These are phyloP conservation scores for Mustela lutreola DNA, from an alignment of 2,113 vertebrate genomes.

Conservation along the genomic window DNA sequence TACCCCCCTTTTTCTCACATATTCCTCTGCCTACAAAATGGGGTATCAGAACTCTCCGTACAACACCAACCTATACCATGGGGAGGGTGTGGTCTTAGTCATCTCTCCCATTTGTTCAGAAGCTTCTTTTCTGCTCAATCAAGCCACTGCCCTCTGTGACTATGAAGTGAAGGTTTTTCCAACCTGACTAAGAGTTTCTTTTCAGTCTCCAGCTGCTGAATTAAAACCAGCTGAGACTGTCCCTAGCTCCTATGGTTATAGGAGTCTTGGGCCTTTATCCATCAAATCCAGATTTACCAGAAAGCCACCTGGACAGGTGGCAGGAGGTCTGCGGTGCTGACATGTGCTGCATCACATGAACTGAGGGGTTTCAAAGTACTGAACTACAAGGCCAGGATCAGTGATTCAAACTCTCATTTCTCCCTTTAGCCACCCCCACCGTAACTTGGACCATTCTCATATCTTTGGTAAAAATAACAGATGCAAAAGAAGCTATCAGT, in stretches of 20 bases:
- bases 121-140: slow-evolving; percentile 11
- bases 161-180: not conserved
- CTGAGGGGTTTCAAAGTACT: not conserved
- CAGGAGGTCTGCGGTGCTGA: not conserved
- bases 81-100: not conserved
- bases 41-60: not conserved
- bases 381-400: not conserved
- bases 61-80: not conserved
- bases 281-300: not conserved
- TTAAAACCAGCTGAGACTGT: not conserved
- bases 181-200: not conserved
- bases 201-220: not conserved
- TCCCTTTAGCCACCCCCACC: not conserved
- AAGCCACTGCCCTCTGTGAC: not conserved
- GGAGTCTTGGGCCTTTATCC: not conserved
- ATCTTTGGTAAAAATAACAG: not conserved
- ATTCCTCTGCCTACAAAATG: not conserved
- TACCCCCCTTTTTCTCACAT: not conserved
- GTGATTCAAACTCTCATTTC: not conserved
- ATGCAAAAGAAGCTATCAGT: not conserved
- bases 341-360: not conserved
- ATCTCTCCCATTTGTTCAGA: not conserved
- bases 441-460: not conserved
- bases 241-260: not conserved
- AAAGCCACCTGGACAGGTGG: not conserved